Evolutionary conservation across 2,888 invertebrate genomes (phyloP), one percentile per base, ranked within the genome.

Genomic region (Drosophila neotestacea): DNA sequence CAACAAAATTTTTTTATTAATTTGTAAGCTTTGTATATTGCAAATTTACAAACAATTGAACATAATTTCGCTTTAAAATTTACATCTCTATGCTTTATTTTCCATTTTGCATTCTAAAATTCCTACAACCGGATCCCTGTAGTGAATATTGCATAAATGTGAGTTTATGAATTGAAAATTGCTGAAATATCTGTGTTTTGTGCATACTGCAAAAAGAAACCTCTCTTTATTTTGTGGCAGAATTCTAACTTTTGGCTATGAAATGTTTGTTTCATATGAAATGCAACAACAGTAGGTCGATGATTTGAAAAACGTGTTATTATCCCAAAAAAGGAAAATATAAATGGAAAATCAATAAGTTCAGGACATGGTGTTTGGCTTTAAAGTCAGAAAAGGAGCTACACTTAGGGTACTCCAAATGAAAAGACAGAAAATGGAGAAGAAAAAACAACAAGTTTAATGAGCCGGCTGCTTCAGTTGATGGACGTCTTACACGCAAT

Each of bases 401-500:
- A 55, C 75, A 60, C 32, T 58, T 51, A 58, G 52, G 51, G 28
- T 39, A 41, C 46, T 60, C 60, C 58, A 52, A 34, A 42, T 30
- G 47, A 56, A 41, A 42, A 36, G 28, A 28, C 32, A 36, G 22
- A 34, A 41, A 10, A 28, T n/a, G 41, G 13, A 52, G 32, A 22
- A 38, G 56, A 54, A 65, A 46, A 56, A 46, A 44, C 55, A 61
- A 68, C 77, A 76, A 67, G 85, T 85, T 88, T 85, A 88, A 88
- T 88, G 85, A 88, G 85, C 81, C 88, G 84, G 75, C 79, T 80
- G 85, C 81, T 73, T 72, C 72, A 72, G 44, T 76, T 85, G 84
- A 85, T 85, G 85, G 84, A 85, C 85, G 72, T 56, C 84, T 82
- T 76, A 73, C 84, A 85, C 84, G 84, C 87, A 84, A 84, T 71